Percentiles rank a stretch among this genome's conserved stretches.
Conservation (phyloP, 2,888 invertebrate species). For the Folsomia candida region DNA sequence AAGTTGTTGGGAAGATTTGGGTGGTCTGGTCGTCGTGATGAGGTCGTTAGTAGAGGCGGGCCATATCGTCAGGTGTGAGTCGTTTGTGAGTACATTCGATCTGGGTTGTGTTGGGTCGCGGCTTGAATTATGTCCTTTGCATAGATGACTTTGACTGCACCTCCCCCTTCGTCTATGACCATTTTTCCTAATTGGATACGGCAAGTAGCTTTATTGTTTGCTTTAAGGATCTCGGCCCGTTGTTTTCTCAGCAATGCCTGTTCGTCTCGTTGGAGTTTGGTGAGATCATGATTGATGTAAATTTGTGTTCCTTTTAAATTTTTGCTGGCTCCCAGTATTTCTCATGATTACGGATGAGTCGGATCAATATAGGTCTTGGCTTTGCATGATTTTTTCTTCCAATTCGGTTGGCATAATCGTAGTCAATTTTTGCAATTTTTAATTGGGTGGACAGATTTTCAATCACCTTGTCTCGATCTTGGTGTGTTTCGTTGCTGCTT, state of each 20-base stretch:
- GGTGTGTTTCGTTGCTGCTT: neutral
- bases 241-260: neutral
- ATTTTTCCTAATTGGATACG: neutral
- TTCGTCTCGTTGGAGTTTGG: neutral
- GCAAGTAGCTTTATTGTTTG: neutral
- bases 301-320: neutral
- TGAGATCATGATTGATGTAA: neutral
- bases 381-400: neutral
- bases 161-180: neutral
- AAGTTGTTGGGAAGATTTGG: neutral
- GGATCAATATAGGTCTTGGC: neutral
- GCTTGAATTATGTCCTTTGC: neutral
- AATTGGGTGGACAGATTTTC: neutral
- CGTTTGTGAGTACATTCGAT: too few relatives aligned
- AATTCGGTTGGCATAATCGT: neutral
- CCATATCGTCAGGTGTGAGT: neutral
- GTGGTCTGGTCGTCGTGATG: too few relatives aligned
- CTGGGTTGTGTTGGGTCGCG: neutral
- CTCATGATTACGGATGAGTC: neutral
- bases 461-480: neutral
- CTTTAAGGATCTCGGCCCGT: neutral
- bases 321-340: neutral
- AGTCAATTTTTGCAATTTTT: neutral
- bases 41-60: neutral
- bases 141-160: neutral